Base-by-base conservation (phyloP, 2,888 invertebrate species). In the Mycalesis mineus region DNA sequence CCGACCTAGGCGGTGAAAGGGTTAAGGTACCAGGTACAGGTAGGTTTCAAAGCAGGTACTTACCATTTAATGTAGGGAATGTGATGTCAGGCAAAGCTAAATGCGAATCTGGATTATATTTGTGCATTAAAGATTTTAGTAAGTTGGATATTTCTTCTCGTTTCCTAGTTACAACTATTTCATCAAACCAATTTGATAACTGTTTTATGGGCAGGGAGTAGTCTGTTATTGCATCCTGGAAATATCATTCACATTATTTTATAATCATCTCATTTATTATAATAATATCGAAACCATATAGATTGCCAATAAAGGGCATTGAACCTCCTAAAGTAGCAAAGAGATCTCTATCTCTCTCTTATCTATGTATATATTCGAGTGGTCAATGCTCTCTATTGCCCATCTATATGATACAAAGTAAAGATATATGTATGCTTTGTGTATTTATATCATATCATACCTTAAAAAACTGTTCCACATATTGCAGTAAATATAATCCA, bases 381-480 rank as follows among this genome's bases (percentile, higher is more conserved):
- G n/a, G n/a, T n/a, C n/a, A n/a, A n/a, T n/a, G n/a, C n/a, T n/a
- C n/a, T n/a, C n/a, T n/a, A n/a, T n/a, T n/a, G n/a, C n/a, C n/a
- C n/a, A n/a, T n/a, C n/a, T n/a, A n/a, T n/a, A n/a, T n/a, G n/a
- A n/a, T n/a, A n/a, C n/a, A n/a, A n/a, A n/a, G n/a, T 36, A 37
- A 7, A 37, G 2, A 7, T 37, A 37, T 37, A 37, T n/a, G 1
- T 9, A 1, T 15, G 9, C 11, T 11, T 17, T 6, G 11, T 9
- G 9, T 42, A 11, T 6, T 42, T 3, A n/a, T 42, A 22, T n/a
- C 5, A 9, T 45, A 55, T 5, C 22, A 8, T 75, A 95, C 96
- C 91, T 94, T 92, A 82, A 98, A 98, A 88, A 99, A 98, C 61
- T 95, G 95, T 86, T 99, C 98, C 5, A 97, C 97, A 90, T 98